Evolutionary conservation across 2,113 vertebrate genomes (phyloP), one percentile per base, ranked within the genome.

Genomic region (Lanius ludovicianus): DNA sequence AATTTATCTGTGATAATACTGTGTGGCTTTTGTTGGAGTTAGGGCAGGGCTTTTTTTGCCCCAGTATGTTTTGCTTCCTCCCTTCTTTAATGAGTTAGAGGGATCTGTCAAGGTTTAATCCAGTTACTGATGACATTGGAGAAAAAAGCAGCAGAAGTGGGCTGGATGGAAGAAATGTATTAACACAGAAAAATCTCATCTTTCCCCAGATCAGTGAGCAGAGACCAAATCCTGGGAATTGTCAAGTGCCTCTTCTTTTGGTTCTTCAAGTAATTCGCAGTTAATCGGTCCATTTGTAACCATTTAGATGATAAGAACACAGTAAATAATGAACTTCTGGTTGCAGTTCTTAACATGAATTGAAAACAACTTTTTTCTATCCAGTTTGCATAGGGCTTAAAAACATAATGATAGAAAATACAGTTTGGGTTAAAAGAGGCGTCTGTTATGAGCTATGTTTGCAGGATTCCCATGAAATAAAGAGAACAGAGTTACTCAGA

Each of bases 21-120:
- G 15, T 42, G 27, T 50, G 74, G 33, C 20, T 50, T 95, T 88
- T 93, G 35, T 25, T 64, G 41, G 47, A 81, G 15, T 62, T 46
- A 81, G 41, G 60, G 13, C 68, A 95, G 35, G 41, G 31, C 56
- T 86, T 47, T 79, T 80, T 92, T 94, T 81, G 42, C 27, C n/a
- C 33, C 31, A 14, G 20, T 87, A 52, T 31, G 20, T 60, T 28
- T n/a, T 88, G 42, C 50, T 95, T 84, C 37, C 60, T 93, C 70
- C 52, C 56, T 62, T 44, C 44, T 81, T 76, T 90, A 84, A 92
- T 76, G 37, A 87, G 59, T n/a, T 31, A 65, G 49, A 79, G 30
- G 39, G 53, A 42, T 68, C 49, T 93, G 44, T 79, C 70, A 76
- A 52, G 13, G 16, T 84, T 96, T 93, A 92, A 96, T 95, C 74